Evolutionary conservation across 2,113 vertebrate genomes (phyloP).

Genomic region (Nicator chloris): DNA sequence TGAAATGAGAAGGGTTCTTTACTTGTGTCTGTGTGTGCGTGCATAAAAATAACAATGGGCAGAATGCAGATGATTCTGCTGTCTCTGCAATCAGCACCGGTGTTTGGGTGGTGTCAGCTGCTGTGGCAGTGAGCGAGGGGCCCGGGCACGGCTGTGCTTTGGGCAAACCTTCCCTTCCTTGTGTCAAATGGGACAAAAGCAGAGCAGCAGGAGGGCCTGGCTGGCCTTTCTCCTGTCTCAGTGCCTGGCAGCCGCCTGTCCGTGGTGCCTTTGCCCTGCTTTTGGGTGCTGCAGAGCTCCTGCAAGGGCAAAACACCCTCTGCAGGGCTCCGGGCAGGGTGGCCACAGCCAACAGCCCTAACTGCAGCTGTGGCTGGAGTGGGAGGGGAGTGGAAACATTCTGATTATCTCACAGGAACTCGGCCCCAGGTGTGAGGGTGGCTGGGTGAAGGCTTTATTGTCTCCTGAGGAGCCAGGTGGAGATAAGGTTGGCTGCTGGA

Average conservation of each 20-base stretch:
- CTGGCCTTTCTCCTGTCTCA: rapidly evolving
- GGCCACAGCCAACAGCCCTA: neutral
- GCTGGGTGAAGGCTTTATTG: neutral
- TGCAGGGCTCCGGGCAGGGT: neutral
- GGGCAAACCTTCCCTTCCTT: neutral
- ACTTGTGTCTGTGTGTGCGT: neutral
- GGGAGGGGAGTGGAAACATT: neutral
- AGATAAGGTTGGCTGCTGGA: neutral
- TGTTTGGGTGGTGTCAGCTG: neutral
- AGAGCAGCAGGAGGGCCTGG: rapidly evolving
- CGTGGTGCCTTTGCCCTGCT: rapidly evolving
- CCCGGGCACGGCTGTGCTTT: neutral
- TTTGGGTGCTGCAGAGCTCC: neutral
- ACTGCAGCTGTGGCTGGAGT: neutral
- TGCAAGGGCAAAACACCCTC: rapidly evolving
- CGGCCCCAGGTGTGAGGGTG: neutral
- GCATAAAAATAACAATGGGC: neutral
- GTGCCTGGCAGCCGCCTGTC: rapidly evolving
- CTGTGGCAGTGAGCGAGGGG: neutral
- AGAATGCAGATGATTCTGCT: neutral
- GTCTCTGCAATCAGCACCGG: neutral
- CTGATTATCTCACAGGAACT: neutral
- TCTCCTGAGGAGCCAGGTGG: neutral
- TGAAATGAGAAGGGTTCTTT: slow-evolving; percentile 16
- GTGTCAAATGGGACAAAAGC: neutral